A percentile compares a stretch with the other conserved stretches of the same genome.
Conservation (phyloP, 2,888 invertebrate genomes). For the Drosophila atripex region DNA sequence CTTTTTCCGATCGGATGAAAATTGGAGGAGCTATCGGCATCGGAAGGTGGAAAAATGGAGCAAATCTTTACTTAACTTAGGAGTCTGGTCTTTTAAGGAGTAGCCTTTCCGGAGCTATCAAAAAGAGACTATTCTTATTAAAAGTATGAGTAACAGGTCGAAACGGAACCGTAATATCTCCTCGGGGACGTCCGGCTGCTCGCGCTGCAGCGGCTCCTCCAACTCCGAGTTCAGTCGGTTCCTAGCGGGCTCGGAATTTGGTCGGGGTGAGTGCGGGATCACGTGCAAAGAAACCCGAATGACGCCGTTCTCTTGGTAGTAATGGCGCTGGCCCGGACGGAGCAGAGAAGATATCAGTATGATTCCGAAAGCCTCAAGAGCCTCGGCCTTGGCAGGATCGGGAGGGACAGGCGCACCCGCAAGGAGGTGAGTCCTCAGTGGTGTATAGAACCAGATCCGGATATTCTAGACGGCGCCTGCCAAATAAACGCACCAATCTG, state of each 20-base stretch:
- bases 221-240: not conserved
- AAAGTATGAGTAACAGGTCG: not conserved
- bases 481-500: conserved; percentile 21
- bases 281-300: not conserved
- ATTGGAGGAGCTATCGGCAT: too few species aligned
- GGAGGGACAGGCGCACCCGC: not conserved
- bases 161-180: not conserved
- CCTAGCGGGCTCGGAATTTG: not conserved
- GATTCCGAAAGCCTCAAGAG: not conserved
- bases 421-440: not conserved
- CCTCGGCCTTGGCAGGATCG: not conserved
- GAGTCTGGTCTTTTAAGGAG: too few species aligned
- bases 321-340: not conserved
- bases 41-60: too few species aligned
- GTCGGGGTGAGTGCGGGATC: not conserved
- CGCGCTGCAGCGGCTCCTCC: not conserved
- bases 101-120: not conserved
- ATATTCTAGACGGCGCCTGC: not conserved
- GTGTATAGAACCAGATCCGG: not conserved
- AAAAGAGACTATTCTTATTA: not conserved
- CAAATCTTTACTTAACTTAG: too few species aligned
- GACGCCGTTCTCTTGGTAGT: not conserved
- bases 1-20: too few species aligned
- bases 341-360: not conserved
- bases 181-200: not conserved